Evolutionary conservation across 2,888 invertebrate species (phyloP).

Genomic region (Watsonalla cultraria): DNA sequence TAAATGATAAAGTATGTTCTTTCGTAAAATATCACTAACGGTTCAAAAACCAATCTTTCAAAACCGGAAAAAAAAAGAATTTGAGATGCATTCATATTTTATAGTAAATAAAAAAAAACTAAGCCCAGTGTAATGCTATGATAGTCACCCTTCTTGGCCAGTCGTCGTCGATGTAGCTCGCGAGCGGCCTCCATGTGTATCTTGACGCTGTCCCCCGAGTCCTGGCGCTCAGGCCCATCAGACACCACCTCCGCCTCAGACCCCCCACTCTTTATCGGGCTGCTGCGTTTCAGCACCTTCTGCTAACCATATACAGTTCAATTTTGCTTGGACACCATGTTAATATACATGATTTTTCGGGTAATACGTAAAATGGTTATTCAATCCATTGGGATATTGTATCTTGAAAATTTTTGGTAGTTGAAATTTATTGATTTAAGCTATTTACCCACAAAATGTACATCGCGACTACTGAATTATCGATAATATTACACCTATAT

Average conservation of each 20-base stretch:
- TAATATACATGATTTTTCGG: no score
- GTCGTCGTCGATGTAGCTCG: conserved; percentile 58
- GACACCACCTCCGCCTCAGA: conserved; percentile 55
- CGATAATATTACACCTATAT: no score
- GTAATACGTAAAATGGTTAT: neutral
- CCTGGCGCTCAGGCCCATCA: conserved; percentile 47
- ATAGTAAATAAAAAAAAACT: no score
- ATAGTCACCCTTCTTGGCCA: conserved; percentile 66
- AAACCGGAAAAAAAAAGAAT: no score
- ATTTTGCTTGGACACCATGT: neutral
- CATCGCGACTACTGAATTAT: no score
- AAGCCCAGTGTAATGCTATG: no score
- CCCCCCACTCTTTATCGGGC: conserved; percentile 61
- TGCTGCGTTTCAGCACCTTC: conserved; percentile 63
- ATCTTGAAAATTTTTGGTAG: conserved; percentile 21
- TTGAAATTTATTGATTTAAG: neutral
- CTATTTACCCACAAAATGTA: no score
- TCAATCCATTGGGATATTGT: neutral
- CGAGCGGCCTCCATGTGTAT: conserved; percentile 72
- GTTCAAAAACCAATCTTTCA: no score
- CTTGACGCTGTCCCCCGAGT: conserved; percentile 58
- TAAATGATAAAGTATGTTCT: no score
- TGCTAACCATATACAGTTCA: conserved; percentile 30
- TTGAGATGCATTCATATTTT: no score
- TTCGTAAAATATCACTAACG: no score